Evolutionary conservation across 2,113 vertebrate genomes (phyloP).

Genomic region (Petromus typicus): DNA sequence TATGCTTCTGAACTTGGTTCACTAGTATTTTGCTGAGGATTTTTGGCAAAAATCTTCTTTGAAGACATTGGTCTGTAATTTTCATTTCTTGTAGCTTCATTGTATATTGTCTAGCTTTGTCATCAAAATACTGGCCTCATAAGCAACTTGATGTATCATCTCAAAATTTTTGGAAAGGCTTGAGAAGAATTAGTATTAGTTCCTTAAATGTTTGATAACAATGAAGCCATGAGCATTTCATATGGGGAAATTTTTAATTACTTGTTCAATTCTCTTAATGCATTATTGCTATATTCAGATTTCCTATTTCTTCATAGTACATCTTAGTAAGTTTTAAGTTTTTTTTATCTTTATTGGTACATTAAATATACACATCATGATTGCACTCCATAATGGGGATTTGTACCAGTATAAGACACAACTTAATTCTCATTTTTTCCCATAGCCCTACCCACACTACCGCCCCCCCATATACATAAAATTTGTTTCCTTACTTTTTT

Average conservation of each 20-base stretch:
- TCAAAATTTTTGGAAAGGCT: not conserved
- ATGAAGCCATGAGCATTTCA: not conserved
- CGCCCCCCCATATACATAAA: no score
- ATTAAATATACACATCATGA: no score
- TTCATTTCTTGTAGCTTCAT: not conserved
- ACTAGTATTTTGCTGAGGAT: not conserved
- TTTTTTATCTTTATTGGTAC: no score
- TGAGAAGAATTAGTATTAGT: not conserved
- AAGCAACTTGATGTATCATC: not conserved
- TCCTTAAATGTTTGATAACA: not conserved
- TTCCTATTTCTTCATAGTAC: not conserved
- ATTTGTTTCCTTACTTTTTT: no score
- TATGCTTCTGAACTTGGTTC: not conserved
- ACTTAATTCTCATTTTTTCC: no score
- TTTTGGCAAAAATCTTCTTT: not conserved
- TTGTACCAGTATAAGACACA: no score
- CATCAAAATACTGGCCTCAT: not conserved
- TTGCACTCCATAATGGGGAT: no score
- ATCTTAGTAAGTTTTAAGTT: not conserved
- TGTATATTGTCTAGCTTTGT: not conserved
- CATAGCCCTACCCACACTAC: no score
- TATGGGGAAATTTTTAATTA: not conserved
- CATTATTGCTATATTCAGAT: not conserved
- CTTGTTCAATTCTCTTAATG: not conserved
- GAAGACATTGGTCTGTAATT: not conserved